phyloP scores from a whole-genome alignment of 1,140 invertebrate species.

The Pentalonia nigronervosa region DNA sequence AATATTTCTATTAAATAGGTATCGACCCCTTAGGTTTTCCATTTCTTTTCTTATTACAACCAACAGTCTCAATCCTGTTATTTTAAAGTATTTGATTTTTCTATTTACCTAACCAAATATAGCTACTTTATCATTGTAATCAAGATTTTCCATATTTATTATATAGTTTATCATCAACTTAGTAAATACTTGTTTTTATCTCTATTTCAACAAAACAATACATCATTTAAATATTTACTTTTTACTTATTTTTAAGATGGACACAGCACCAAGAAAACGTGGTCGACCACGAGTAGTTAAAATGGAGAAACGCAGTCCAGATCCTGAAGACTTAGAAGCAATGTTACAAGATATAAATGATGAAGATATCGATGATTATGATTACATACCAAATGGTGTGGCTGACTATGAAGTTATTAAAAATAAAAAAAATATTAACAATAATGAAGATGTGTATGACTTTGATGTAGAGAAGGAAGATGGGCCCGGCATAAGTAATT shows the following conservation, averaged over 20 bases:
- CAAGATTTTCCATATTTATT: no score
- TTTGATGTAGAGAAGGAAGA: conserved; percentile 59
- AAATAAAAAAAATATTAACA: conserved; percentile 48
- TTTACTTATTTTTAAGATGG: conserved; percentile 29
- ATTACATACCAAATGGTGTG: conserved; percentile 27
- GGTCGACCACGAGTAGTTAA: conserved; percentile 19
- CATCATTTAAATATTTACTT: background rate
- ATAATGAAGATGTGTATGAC: conserved; percentile 58
- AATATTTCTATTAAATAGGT: no score
- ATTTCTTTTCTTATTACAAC: no score
- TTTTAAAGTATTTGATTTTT: no score
- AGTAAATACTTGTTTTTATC: no score
- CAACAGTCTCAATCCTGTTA: no score
- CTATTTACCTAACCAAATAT: no score
- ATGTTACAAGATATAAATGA: conserved; percentile 46
- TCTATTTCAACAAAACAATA: no score
- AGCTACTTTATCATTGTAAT: no score
- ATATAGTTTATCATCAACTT: no score
- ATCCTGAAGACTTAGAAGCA: conserved; percentile 49
- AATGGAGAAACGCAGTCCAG: conserved; percentile 2
- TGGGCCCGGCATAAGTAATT: conserved; percentile 42
- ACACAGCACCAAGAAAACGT: background rate
- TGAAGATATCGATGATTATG: background rate
- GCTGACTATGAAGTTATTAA: background rate
- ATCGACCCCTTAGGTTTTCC: no score